A percentile compares a stretch with the other conserved stretches of the same genome.
Evolutionary conservation across 1,140 invertebrate species (phyloP).

Genomic region (Orchestia grillus): DNA sequence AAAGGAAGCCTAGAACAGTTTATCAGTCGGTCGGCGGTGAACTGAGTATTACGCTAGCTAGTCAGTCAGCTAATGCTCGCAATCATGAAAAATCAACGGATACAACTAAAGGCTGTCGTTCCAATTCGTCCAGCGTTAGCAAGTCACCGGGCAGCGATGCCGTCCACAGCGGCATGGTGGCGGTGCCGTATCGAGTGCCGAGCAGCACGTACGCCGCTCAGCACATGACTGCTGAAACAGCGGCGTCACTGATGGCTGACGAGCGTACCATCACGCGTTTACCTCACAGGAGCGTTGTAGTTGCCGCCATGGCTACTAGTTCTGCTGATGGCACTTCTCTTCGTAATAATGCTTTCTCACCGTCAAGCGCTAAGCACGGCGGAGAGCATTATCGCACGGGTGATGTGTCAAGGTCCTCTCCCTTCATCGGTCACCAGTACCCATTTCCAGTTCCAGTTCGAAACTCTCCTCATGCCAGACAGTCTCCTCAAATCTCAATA

Average conservation of each 20-base stretch:
- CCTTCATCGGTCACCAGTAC: background rate
- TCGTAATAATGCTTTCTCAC: background rate
- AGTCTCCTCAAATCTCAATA: slow-evolving; percentile 7
- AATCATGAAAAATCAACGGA: background rate
- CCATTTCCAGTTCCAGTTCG: background rate
- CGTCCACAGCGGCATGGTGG: background rate
- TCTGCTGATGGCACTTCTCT: background rate
- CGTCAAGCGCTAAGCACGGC: background rate
- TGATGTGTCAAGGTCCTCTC: background rate
- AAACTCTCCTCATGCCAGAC: background rate
- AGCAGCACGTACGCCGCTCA: slow-evolving; percentile 33
- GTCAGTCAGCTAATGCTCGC: background rate
- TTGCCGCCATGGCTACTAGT: slow-evolving; percentile 22
- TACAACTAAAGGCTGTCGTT: background rate
- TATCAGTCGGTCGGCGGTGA: background rate
- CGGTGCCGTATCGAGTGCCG: slow-evolving; percentile 6
- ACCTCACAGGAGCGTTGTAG: slow-evolving; percentile 9
- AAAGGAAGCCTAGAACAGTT: background rate
- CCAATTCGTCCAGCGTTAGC: background rate
- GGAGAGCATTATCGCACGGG: background rate
- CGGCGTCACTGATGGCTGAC: slow-evolving; percentile 20
- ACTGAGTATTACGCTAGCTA: slow-evolving; percentile 24
- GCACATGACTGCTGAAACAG: slow-evolving; percentile 34
- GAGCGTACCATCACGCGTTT: slow-evolving; percentile 28
- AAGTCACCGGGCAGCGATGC: background rate